A percentile compares a stretch with the other conserved stretches of the same genome.
These are phyloP conservation scores for Palloptera scutellata DNA, from an alignment of 2,888 invertebrate species.

Conservation along the genomic window DNA sequence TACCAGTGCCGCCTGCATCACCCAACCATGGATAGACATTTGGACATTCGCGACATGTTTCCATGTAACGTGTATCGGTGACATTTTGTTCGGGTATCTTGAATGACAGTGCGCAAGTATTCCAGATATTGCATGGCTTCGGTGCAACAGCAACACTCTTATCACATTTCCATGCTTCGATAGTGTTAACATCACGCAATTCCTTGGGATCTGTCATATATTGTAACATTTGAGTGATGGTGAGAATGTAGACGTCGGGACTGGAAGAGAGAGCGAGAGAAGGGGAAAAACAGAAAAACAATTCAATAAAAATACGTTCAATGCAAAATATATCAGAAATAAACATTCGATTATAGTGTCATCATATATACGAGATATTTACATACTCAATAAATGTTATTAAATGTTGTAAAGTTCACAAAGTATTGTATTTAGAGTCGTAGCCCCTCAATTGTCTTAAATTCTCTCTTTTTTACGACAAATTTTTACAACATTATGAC, in stretches of 20 bases:
- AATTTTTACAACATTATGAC: too few species aligned
- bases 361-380: too few species aligned
- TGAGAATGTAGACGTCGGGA: constrained; percentile 86
- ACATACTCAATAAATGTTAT: too few species aligned
- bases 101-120: constrained; percentile 84
- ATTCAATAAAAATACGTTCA: too few species aligned
- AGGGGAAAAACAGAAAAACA: neutral
- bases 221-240: constrained; percentile 85
- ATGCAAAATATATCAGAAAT: neutral
- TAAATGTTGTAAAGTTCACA: too few species aligned
- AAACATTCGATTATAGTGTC: too few species aligned
- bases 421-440: too few species aligned
- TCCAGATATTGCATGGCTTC: constrained; percentile 80
- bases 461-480: too few species aligned
- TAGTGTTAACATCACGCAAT: constrained; percentile 72
- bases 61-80: constrained; percentile 85
- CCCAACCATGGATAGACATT: constrained; percentile 88
- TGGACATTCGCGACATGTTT: constrained; percentile 86
- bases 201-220: constrained; percentile 90
- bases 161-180: constrained; percentile 84
- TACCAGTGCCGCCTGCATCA: constrained; percentile 84
- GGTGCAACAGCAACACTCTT: constrained; percentile 76
- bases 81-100: constrained; percentile 79
- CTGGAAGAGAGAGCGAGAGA: constrained; percentile 64
- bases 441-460: too few species aligned